A percentile compares a stretch with the other conserved stretches of the same genome.
Evolutionary conservation across 2,888 invertebrate genomes (phyloP).

Genomic region (Lagria hirta): DNA sequence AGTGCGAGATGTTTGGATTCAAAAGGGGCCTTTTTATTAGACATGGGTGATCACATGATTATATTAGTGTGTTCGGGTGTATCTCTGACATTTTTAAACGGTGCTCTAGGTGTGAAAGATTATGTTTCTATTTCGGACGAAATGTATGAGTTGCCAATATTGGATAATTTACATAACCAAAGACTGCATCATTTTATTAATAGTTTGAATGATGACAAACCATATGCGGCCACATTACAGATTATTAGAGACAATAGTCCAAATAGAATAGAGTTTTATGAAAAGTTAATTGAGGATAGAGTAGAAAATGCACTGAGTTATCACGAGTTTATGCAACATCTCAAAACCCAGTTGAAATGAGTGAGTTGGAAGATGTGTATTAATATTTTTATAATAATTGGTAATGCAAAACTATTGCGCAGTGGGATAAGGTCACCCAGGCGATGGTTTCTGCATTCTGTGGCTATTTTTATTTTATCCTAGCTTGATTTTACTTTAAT

Average conservation of each 20-base stretch:
- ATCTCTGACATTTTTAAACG: slow-evolving; percentile 71
- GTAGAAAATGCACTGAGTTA: slow-evolving; percentile 93
- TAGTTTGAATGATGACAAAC: slow-evolving; percentile 82
- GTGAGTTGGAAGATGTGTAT: slow-evolving; percentile 6
- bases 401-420: slow-evolving; percentile 45
- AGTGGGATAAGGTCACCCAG: slow-evolving; percentile 19
- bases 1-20: slow-evolving; percentile 80
- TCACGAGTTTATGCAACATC: slow-evolving; percentile 96
- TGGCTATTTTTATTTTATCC: slow-evolving; percentile 20
- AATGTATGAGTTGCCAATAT: slow-evolving; percentile 73
- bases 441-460: slow-evolving; percentile 16
- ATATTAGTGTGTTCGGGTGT: slow-evolving; percentile 83
- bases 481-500: slow-evolving; percentile 34
- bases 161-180: slow-evolving; percentile 74
- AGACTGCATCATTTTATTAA: slow-evolving; percentile 77
- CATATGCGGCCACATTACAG: slow-evolving; percentile 75
- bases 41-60: slow-evolving; percentile 79
- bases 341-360: slow-evolving; percentile 84
- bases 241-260: slow-evolving; percentile 92
- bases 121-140: slow-evolving; percentile 77
- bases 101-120: slow-evolving; percentile 74
- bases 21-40: slow-evolving; percentile 89
- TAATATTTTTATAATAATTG: slow-evolving; percentile 15
- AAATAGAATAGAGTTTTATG: slow-evolving; percentile 76
- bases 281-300: slow-evolving; percentile 90